Conservation (phyloP, 2,797 vertebrate genomes). For the Chaenodraco wilsoni region DNA sequence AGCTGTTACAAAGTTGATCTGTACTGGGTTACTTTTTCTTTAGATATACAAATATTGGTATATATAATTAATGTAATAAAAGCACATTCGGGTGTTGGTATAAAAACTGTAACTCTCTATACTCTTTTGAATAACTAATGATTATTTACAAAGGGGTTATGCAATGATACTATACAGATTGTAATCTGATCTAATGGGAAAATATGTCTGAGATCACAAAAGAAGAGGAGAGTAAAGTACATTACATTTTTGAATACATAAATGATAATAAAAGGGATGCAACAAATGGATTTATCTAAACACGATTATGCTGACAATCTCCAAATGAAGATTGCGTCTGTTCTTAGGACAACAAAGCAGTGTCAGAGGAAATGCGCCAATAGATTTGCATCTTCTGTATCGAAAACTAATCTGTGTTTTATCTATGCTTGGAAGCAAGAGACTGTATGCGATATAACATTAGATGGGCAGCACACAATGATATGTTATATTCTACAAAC, state of each 20-base stretch:
- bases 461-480: constrained; percentile 80
- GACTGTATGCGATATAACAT: constrained; percentile 82
- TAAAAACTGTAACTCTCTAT: constrained; percentile 87
- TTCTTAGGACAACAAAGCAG: constrained; percentile 27
- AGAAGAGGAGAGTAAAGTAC: constrained; percentile 63
- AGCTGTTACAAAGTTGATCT: constrained; percentile 61
- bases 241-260: constrained; percentile 69
- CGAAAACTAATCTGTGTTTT: constrained; percentile 6
- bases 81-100: constrained; percentile 86
- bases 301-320: constrained; percentile 52
- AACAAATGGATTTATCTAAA: constrained; percentile 39
- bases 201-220: constrained; percentile 60
- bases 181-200: constrained; percentile 56
- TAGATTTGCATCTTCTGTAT: constrained; percentile 17
- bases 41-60: constrained; percentile 74
- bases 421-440: constrained; percentile 26
- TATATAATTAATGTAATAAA: constrained; percentile 80
- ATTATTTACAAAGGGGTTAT: constrained; percentile 83
- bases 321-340: constrained; percentile 22
- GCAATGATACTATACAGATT: constrained; percentile 74
- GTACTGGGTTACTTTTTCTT: constrained; percentile 47
- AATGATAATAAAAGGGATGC: constrained; percentile 55
- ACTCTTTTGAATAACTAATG: constrained; percentile 79
- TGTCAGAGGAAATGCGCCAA: constrained; percentile 17
- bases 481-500: constrained; percentile 30